Conservation (phyloP, 2,113 vertebrate species). For the Platichthys stellatus region DNA sequence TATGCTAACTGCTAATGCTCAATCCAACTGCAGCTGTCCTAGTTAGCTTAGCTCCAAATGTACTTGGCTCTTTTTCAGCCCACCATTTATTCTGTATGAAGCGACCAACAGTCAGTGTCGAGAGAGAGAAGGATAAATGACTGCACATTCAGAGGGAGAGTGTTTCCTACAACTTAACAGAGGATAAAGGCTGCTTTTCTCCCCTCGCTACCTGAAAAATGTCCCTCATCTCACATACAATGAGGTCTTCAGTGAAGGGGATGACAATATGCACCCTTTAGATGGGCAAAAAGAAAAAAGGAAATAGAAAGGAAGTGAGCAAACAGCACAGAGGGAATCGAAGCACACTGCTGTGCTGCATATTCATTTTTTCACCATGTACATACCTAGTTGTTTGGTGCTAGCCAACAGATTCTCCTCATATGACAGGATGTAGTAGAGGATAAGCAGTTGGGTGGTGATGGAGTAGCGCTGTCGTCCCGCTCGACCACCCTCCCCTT, state of each 20-base stretch:
- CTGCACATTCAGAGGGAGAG: constrained; percentile 53
- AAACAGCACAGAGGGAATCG: constrained; percentile 20
- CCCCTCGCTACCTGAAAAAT: constrained; percentile 39
- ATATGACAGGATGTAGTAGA: constrained; percentile 96
- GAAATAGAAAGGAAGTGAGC: constrained; percentile 37
- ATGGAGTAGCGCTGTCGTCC: constrained; percentile 87
- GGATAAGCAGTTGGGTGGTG: constrained; percentile 94
- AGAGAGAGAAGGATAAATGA: constrained; percentile 61
- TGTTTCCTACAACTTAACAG: constrained; percentile 57
- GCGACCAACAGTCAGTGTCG: constrained; percentile 37
- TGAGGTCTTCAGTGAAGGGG: constrained; percentile 40
- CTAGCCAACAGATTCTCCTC: constrained; percentile 95
- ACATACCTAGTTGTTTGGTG: constrained; percentile 92
- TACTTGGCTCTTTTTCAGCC: constrained; percentile 57
- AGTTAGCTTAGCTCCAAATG: constrained; percentile 55
- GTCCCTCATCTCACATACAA: constrained; percentile 38
- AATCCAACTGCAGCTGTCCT: constrained; percentile 71
- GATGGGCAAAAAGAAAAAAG: background rate
- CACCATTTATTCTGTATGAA: constrained; percentile 58
- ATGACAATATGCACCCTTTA: constrained; percentile 40
- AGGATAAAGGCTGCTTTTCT: constrained; percentile 60
- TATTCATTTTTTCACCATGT: constrained; percentile 4
- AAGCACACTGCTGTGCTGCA: background rate
- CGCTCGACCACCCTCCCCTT: constrained; percentile 84
- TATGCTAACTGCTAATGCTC: constrained; percentile 63